A percentile compares a stretch with the other conserved stretches of the same genome.
These are phyloP conservation scores for Atherinomorus stipes DNA, from an alignment of 2,113 vertebrate species.

Conservation along the genomic window DNA sequence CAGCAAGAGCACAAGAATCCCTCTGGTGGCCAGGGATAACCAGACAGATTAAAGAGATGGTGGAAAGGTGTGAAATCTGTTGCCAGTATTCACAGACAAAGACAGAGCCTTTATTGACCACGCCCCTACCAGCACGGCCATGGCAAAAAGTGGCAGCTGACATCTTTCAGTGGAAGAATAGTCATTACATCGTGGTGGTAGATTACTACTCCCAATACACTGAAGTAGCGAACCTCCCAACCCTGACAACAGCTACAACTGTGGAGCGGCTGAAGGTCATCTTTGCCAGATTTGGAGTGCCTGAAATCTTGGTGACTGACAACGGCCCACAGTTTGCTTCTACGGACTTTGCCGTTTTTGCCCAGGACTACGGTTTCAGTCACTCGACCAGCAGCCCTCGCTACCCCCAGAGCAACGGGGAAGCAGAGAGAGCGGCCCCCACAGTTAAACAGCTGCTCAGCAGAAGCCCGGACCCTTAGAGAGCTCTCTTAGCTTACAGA, in stretches of 20 bases:
- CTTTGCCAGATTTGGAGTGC: too few relatives aligned
- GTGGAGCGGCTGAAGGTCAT: too few relatives aligned
- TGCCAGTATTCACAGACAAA: too few relatives aligned
- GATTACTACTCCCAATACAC: not conserved
- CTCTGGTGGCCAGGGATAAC: too few relatives aligned
- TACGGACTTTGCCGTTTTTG: not conserved
- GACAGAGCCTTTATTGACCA: too few relatives aligned
- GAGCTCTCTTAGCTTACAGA: too few relatives aligned
- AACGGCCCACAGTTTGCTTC: not conserved
- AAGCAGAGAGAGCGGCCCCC: not conserved
- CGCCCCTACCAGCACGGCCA: not conserved
- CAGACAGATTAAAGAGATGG: too few relatives aligned
- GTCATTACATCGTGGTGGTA: not conserved
- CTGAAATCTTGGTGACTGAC: not conserved
- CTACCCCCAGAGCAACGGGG: too few relatives aligned
- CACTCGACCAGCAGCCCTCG: not conserved
- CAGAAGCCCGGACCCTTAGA: too few relatives aligned
- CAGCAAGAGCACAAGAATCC: too few relatives aligned
- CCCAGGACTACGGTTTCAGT: not conserved
- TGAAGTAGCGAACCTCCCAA: not conserved
- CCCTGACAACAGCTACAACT: too few relatives aligned
- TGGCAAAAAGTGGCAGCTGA: conserved; percentile 1
- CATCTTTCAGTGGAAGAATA: not conserved
- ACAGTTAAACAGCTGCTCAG: not conserved
- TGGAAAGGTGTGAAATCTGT: too few relatives aligned